Evolutionary conservation across 1,140 invertebrate species (phyloP).

Genomic region (Neodiprion pinetum): DNA sequence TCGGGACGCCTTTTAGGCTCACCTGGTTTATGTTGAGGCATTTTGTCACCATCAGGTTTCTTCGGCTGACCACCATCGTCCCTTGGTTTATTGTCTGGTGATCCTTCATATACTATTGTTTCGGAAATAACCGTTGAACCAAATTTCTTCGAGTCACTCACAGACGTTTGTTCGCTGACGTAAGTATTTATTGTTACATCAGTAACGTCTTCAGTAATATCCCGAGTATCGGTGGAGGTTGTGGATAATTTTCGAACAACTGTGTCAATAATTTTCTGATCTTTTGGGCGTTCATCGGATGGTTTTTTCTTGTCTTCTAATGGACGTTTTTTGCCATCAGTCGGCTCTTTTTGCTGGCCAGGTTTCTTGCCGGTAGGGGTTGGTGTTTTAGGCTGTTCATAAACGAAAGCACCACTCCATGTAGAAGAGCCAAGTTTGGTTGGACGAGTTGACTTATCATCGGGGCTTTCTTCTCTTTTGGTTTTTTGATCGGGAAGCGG

Average conservation of each 20-base stretch:
- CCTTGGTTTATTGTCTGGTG: no score
- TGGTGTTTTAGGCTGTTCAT: conserved; percentile 45
- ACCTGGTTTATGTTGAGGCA: no score
- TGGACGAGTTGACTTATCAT: conserved; percentile 31
- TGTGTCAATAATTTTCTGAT: no score
- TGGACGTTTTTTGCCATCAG: not conserved
- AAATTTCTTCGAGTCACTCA: conserved; percentile 14
- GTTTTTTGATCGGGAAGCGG: conserved; percentile 5
- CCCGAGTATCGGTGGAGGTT: no score
- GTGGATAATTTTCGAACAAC: no score
- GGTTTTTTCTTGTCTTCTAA: not conserved
- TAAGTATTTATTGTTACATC: not conserved
- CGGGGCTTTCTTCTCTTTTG: conserved; percentile 22
- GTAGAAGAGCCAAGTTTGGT: conserved; percentile 10
- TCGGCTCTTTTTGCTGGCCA: no score
- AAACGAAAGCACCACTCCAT: conserved; percentile 18
- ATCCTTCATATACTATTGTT: not conserved
- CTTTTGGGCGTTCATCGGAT: no score
- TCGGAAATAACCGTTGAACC: conserved; percentile 20
- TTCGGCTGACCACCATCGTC: no score
- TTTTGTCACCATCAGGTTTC: no score
- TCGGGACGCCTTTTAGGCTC: no score
- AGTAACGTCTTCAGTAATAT: not conserved
- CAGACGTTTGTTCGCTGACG: conserved; percentile 10
- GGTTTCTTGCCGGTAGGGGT: not conserved